Evolutionary conservation across 1,140 invertebrate species (phyloP).

Genomic region (Polypedilum vanderplanki): DNA sequence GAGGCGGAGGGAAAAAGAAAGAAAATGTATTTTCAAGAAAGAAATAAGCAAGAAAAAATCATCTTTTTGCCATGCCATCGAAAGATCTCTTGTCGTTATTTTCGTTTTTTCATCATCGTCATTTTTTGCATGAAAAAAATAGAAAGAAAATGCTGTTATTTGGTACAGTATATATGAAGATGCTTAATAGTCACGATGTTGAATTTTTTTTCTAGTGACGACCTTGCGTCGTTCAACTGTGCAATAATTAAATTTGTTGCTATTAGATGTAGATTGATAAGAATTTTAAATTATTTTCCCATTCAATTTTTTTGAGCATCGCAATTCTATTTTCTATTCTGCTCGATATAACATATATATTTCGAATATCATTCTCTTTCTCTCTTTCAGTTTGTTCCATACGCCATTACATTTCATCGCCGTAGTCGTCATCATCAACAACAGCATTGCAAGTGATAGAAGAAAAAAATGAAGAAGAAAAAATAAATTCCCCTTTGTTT

Average conservation of each 20-base stretch:
- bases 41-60: background rate
- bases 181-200: constrained; percentile 17
- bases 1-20: background rate
- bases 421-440: background rate
- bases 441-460: background rate
- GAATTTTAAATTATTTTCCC: constrained; percentile 20
- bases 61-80: constrained; percentile 1
- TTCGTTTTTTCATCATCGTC: background rate
- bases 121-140: background rate
- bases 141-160: background rate
- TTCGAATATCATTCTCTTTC: background rate
- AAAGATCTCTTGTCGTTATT: background rate
- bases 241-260: constrained; percentile 18
- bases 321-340: background rate
- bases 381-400: background rate
- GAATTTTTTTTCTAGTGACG: background rate
- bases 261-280: constrained; percentile 19
- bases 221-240: constrained; percentile 10
- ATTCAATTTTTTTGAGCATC: background rate
- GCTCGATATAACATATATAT: background rate
- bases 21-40: constrained; percentile 23
- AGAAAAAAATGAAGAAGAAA: background rate
- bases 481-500: constrained; percentile 19
- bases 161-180: background rate
- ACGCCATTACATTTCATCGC: constrained; percentile 9